phyloP scores from a whole-genome alignment of 2,888 invertebrate genomes.

The Mythimna ferrago region DNA sequence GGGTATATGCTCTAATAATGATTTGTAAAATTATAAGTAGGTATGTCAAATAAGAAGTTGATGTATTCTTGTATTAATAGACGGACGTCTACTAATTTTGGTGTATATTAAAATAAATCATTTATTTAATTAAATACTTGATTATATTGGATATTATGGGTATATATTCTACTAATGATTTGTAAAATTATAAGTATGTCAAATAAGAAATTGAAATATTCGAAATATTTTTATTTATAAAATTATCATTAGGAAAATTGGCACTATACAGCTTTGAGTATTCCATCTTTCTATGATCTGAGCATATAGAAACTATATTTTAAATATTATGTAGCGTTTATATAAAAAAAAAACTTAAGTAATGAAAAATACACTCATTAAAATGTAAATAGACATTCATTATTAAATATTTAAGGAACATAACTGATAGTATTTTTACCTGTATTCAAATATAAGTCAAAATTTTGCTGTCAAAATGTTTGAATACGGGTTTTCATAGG shows the following conservation, averaged over 20 bases:
- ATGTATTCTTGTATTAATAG: background rate
- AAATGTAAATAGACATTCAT: slow-evolving; percentile 38
- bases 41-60: too few species aligned
- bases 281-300: slow-evolving; percentile 22
- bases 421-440: slow-evolving; percentile 10
- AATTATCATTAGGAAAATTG: slow-evolving; percentile 6
- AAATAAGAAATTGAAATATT: background rate
- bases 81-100: too few species aligned
- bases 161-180: slow-evolving; percentile 3
- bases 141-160: background rate
- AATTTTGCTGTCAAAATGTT: background rate
- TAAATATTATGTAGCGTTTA: background rate
- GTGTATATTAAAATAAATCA: background rate
- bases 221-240: background rate
- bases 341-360: background rate
- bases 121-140: background rate
- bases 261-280: background rate
- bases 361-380: slow-evolving; percentile 15
- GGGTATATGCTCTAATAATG: slow-evolving; percentile 1
- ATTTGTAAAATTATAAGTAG: background rate
- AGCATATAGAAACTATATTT: background rate
- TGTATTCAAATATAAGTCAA: slow-evolving; percentile 22
- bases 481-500: slow-evolving; percentile 38
- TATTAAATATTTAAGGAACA: slow-evolving; percentile 28
- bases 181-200: background rate